These are phyloP conservation scores for Rhinopomastus cyanomelas DNA, from an alignment of 2,113 vertebrate genomes.

Conservation along the genomic window DNA sequence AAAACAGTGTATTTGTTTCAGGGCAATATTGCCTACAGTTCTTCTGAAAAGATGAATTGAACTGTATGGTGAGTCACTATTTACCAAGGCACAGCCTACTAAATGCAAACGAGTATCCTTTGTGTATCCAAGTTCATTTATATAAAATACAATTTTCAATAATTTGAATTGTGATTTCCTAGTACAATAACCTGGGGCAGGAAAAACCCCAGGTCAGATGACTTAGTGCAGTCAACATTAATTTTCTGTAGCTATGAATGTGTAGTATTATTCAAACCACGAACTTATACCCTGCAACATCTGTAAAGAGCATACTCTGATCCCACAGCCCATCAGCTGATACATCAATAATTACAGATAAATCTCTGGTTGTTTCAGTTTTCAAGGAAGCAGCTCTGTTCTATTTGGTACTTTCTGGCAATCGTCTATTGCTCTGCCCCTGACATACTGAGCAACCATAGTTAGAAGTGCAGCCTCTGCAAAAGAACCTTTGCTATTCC, in stretches of 20 bases:
- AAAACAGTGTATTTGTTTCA: not conserved
- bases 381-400: not conserved
- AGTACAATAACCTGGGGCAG: not conserved
- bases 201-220: not conserved
- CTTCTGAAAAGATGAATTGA: not conserved
- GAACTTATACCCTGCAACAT: not conserved
- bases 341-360: not conserved
- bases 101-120: not conserved
- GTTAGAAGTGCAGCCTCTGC: not conserved
- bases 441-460: not conserved
- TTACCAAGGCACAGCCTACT: not conserved
- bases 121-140: not conserved
- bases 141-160: not conserved
- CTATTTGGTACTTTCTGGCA: not conserved
- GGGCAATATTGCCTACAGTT: not conserved
- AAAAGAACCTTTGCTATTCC: not conserved
- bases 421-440: not conserved
- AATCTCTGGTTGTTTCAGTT: not conserved
- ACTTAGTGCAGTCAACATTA: not conserved
- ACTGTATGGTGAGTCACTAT: not conserved
- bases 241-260: not conserved
- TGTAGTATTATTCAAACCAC: not conserved
- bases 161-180: not conserved
- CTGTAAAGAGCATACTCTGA: not conserved
- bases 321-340: not conserved